Evolutionary conservation across 2,888 invertebrate genomes (phyloP).

Genomic region (Ichneumoninae sp.): DNA sequence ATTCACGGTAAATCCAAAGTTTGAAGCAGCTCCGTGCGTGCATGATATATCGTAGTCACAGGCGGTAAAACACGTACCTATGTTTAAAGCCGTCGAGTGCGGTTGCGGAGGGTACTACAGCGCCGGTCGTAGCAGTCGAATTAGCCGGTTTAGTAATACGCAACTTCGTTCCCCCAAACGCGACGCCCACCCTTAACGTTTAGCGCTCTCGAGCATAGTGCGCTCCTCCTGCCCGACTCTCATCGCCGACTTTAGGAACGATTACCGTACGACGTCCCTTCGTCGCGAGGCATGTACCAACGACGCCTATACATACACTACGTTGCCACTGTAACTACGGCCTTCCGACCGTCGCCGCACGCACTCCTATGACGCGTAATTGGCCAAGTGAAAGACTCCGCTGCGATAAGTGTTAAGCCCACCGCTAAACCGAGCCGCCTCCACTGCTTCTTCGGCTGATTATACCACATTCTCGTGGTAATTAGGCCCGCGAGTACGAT

Average conservation of each 20-base stretch:
- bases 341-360: conserved; percentile 22
- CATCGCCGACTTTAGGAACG: conserved; percentile 55
- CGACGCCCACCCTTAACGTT: conserved; percentile 35
- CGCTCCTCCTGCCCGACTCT: conserved; percentile 2
- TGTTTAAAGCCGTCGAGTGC: conserved; percentile 34
- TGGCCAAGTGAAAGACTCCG: conserved; percentile 38
- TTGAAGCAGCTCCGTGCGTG: neutral
- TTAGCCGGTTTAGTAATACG: conserved; percentile 51
- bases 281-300: conserved; percentile 15
- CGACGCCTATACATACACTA: neutral
- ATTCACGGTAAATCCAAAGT: neutral
- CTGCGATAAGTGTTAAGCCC: conserved; percentile 45
- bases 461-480: conserved; percentile 3
- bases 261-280: conserved; percentile 46
- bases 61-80: conserved; percentile 34
- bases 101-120: conserved; percentile 25
- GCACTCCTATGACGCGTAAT: conserved; percentile 29
- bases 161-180: conserved; percentile 39
- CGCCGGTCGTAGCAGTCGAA: conserved; percentile 19
- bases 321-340: conserved; percentile 22
- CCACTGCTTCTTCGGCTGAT: conserved; percentile 18
- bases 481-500: neutral
- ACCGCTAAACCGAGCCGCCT: conserved; percentile 14
- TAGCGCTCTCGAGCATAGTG: conserved; percentile 8
- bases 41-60: conserved; percentile 16